Evolutionary conservation across 2,888 invertebrate genomes (phyloP).

Genomic region (Cephus sareptanus): DNA sequence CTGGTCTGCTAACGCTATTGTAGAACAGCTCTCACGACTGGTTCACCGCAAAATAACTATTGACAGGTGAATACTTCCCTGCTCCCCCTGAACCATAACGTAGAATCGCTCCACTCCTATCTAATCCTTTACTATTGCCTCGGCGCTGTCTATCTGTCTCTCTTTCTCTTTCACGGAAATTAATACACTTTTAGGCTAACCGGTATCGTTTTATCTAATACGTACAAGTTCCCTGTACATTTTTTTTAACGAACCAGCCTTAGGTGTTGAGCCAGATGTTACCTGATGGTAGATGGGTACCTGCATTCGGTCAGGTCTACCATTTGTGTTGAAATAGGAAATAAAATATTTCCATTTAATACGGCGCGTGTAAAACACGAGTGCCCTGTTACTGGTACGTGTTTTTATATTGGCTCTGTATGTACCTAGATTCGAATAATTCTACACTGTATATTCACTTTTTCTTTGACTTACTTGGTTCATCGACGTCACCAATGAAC

Average conservation of each 20-base stretch:
- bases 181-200: conserved; percentile 32
- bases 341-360: neutral
- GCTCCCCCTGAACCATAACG: conserved; percentile 15
- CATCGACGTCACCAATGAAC: conserved; percentile 45
- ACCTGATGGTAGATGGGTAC: neutral
- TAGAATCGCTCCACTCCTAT: neutral
- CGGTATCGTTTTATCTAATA: neutral
- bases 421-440: neutral
- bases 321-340: neutral
- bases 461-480: conserved; percentile 45
- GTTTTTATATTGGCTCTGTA: neutral
- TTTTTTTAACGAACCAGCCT: neutral
- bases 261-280: neutral
- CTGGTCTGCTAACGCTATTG: conserved; percentile 24
- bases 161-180: conserved; percentile 30
- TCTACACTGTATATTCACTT: neutral
- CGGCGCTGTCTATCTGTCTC: neutral
- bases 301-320: neutral
- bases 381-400: neutral
- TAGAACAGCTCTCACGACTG: conserved; percentile 21
- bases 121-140: neutral
- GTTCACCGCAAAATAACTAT: conserved; percentile 44
- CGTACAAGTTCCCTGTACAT: neutral
- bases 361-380: neutral
- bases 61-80: conserved; percentile 39